Evolutionary conservation across 30 jellyfish, hydroid and myxozoan genomes (phyloP).

Genomic region (Cassiopea andromeda): DNA sequence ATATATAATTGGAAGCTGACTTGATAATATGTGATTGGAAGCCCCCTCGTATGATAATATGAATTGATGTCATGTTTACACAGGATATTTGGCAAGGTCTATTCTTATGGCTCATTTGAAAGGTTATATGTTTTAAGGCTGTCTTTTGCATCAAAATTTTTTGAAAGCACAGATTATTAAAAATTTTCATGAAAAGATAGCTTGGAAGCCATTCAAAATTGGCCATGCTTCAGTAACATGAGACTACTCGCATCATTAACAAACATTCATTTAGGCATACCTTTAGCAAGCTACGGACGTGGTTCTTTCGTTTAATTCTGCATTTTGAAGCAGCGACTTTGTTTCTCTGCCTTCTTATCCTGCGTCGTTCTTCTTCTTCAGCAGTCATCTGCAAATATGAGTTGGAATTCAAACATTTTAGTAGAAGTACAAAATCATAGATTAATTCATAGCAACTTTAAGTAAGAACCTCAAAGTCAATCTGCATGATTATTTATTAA

Average conservation of each 20-base stretch:
- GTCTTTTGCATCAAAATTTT: no score
- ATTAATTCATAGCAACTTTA: background rate
- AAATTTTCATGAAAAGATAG: background rate
- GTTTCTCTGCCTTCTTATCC: constrained; percentile 87
- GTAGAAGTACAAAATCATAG: background rate
- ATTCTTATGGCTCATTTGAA: no score
- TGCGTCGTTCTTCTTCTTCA: constrained; percentile 94
- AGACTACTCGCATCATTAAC: background rate
- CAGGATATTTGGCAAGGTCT: no score
- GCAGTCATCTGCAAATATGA: constrained; percentile 71
- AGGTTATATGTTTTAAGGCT: no score
- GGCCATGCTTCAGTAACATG: background rate
- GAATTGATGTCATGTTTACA: no score
- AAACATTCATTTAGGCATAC: constrained; percentile 21
- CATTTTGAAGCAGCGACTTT: constrained; percentile 97
- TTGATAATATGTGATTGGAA: no score
- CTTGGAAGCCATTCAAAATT: background rate
- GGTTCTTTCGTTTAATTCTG: constrained; percentile 90
- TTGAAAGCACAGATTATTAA: no score
- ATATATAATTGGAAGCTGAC: no score
- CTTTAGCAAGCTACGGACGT: constrained; percentile 83
- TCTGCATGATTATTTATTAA: no score
- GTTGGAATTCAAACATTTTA: background rate
- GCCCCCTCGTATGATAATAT: no score
- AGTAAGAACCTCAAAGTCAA: background rate